Conservation (phyloP, 2,888 invertebrate genomes). For the Limnephilus auricula region DNA sequence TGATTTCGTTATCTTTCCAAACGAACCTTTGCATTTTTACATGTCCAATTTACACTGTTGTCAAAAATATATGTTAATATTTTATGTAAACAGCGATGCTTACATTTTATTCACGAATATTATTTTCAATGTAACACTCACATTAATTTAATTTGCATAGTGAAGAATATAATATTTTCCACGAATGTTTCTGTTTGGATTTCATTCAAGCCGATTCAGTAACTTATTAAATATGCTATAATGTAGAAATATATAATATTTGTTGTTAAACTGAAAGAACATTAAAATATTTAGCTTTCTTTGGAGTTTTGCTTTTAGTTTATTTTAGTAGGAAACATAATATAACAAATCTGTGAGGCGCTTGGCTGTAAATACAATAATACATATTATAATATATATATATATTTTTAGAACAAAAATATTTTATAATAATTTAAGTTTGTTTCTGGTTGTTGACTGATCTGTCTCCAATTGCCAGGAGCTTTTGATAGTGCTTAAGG, state of each 20-base stretch:
- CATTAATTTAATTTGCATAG: constrained; percentile 19
- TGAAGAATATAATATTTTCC: background rate
- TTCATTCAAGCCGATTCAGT: background rate
- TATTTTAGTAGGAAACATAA: background rate
- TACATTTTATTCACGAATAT: constrained; percentile 26
- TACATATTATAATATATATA: too few species aligned
- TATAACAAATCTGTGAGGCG: background rate
- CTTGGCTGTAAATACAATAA: background rate
- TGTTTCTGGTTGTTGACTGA: background rate
- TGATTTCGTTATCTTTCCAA: background rate
- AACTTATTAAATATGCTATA: background rate
- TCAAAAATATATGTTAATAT: constrained; percentile 55
- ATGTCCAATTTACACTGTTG: constrained; percentile 55
- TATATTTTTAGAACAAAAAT: too few species aligned
- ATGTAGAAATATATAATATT: background rate
- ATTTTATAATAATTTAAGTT: background rate
- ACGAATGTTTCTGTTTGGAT: background rate
- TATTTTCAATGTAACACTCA: constrained; percentile 41
- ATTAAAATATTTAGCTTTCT: background rate
- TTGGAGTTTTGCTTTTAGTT: background rate
- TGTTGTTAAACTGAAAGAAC: background rate
- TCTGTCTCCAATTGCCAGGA: background rate
- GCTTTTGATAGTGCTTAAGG: background rate
- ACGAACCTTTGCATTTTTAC: constrained; percentile 12
- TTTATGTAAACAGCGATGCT: constrained; percentile 47